A percentile compares a stretch with the other conserved stretches of the same genome.
phyloP scores from a whole-genome alignment of 2,113 vertebrate species.

The Lepus americanus region DNA sequence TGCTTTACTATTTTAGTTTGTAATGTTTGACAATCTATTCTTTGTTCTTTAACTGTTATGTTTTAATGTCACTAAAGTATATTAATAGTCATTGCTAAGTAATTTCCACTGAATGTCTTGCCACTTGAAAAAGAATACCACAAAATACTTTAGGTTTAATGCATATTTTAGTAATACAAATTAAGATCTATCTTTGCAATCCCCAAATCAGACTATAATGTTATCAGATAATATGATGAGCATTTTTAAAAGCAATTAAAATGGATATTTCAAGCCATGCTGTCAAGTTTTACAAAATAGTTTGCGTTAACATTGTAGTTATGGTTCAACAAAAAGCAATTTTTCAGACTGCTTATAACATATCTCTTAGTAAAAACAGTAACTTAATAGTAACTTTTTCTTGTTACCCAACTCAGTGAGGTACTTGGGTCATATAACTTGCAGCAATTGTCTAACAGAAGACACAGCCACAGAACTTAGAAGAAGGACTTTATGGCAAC shows the following conservation, averaged over 20 bases:
- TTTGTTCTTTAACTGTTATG: not conserved
- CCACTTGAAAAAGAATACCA: constrained; percentile 38
- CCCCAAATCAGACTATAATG: constrained; percentile 14
- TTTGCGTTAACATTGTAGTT: not conserved
- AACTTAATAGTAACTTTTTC: no score
- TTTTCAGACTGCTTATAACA: not conserved
- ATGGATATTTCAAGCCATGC: not conserved
- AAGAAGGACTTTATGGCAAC: not conserved
- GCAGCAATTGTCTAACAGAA: not conserved
- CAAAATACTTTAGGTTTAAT: constrained; percentile 40
- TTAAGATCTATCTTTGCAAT: not conserved
- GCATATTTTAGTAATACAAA: not conserved
- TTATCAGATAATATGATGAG: not conserved
- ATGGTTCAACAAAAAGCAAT: not conserved
- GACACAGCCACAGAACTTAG: not conserved
- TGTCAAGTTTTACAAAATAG: constrained; percentile 31
- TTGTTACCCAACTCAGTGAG: not conserved
- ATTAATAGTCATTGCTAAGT: constrained; percentile 20
- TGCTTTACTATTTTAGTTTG: constrained; percentile 9
- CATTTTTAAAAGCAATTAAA: constrained; percentile 23
- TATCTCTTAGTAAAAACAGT: constrained; percentile 8
- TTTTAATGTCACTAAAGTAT: not conserved
- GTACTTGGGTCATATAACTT: not conserved
- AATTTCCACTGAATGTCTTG: constrained; percentile 1
- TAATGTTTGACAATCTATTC: not conserved